phyloP scores from a whole-genome alignment of 2,113 vertebrate genomes.

The Romanogobio albipinnatus region DNA sequence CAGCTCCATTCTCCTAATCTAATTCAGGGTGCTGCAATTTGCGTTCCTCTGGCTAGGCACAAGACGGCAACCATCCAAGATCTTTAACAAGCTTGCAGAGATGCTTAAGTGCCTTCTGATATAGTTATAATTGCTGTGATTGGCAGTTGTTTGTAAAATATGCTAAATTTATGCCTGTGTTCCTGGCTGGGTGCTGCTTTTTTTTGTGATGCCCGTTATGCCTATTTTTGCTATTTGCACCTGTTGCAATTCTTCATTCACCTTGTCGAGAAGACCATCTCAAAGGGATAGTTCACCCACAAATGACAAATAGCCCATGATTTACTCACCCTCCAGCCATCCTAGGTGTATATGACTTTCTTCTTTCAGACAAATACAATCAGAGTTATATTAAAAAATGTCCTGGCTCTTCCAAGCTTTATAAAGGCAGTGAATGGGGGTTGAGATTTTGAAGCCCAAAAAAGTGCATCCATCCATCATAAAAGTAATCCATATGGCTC shows the following conservation, averaged over 20 bases:
- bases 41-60: neutral
- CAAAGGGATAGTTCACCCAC: no score
- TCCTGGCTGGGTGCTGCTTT: neutral
- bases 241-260: neutral
- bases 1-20: slow-evolving; percentile 15
- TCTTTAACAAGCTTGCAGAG: slow-evolving; percentile 26
- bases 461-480: no score
- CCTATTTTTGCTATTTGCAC: neutral
- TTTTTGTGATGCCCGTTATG: neutral
- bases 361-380: no score
- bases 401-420: no score
- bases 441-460: no score
- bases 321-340: no score
- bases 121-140: slow-evolving; percentile 15
- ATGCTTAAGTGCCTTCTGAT: slow-evolving; percentile 42
- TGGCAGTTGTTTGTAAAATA: slow-evolving; percentile 2
- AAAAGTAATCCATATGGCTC: no score
- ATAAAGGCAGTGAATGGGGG: no score
- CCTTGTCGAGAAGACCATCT: neutral
- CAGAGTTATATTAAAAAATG: no score
- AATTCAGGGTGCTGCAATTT: neutral
- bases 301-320: no score
- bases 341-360: no score
- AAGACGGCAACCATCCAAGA: neutral
- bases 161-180: neutral